Conservation (phyloP, 2,888 invertebrate species). For the Luffia ferchaultella region DNA sequence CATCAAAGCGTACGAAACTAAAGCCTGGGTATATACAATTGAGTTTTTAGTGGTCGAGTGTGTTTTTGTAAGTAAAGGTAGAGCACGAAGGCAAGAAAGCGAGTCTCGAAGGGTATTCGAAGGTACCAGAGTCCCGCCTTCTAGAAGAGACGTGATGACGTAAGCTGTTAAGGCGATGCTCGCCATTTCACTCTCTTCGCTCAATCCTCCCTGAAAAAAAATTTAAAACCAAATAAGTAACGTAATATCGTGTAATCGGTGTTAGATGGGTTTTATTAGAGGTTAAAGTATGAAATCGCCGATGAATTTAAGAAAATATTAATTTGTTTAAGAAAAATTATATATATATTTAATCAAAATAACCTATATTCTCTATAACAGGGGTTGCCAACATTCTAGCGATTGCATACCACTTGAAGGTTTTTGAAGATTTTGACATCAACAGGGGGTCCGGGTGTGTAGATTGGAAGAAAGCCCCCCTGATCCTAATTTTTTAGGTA, state of each 20-base stretch:
- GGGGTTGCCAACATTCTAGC: too few species aligned
- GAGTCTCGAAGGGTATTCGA: conserved; percentile 59
- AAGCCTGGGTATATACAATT: conserved; percentile 35
- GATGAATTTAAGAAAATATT: too few species aligned
- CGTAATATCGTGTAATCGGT: background rate
- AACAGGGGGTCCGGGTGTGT: too few species aligned
- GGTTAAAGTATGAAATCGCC: background rate
- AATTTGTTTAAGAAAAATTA: too few species aligned
- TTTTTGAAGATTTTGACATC: too few species aligned
- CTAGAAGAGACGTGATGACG: conserved; percentile 71
- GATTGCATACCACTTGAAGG: too few species aligned
- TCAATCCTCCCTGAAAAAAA: conserved; percentile 55
- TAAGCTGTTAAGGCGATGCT: conserved; percentile 74
- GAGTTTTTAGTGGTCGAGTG: conserved; percentile 21
- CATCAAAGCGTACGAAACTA: conserved; percentile 41
- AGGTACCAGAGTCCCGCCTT: conserved; percentile 59
- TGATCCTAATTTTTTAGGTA: too few species aligned
- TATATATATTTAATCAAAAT: too few species aligned
- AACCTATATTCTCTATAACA: too few species aligned
- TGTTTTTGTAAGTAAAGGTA: conserved; percentile 29
- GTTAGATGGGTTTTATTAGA: background rate
- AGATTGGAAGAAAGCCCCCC: too few species aligned
- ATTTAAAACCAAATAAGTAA: background rate
- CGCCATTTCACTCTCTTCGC: conserved; percentile 53
- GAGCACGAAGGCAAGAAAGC: conserved; percentile 65